A percentile compares a stretch with the other conserved stretches of the same genome.
These are phyloP conservation scores for Cochlearius cochlearius DNA, from an alignment of 2,113 vertebrate species.

Conservation along the genomic window DNA sequence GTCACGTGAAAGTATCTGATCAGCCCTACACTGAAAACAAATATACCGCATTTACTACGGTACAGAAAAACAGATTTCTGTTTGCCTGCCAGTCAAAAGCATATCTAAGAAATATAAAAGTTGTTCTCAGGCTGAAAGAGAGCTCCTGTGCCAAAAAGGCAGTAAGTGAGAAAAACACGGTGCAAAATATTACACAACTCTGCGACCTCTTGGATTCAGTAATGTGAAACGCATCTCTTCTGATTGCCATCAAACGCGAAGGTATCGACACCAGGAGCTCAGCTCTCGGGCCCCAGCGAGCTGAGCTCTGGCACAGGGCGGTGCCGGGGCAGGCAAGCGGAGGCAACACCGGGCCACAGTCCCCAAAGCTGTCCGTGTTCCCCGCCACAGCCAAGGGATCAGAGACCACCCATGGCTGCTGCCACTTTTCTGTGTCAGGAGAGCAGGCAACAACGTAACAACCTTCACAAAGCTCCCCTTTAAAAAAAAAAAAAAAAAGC, in stretches of 20 bases:
- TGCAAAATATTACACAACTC: not conserved
- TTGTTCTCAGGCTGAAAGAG: not conserved
- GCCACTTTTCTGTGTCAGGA: not conserved
- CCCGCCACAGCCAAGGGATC: fast-evolving
- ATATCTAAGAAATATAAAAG: not conserved
- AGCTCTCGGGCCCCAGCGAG: too few relatives aligned
- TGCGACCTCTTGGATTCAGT: not conserved
- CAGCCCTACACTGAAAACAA: not conserved
- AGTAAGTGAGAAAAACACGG: not conserved
- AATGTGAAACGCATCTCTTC: not conserved
- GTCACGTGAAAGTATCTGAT: not conserved
- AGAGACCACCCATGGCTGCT: fast-evolving
- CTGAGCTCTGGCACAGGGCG: fast-evolving
- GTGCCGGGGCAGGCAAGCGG: fast-evolving
- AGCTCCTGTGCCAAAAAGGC: not conserved
- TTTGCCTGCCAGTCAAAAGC: not conserved
- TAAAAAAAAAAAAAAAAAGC: not conserved
- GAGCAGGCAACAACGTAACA: not conserved
- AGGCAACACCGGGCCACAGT: fast-evolving
- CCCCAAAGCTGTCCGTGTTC: fast-evolving
- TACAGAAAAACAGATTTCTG: not conserved
- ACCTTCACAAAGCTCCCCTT: not conserved
- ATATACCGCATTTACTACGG: fast-evolving
- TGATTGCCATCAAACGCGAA: too few relatives aligned
- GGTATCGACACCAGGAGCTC: fast-evolving